Evolutionary conservation across 2,888 invertebrate species (phyloP).

Genomic region (Miltochrista miniata): DNA sequence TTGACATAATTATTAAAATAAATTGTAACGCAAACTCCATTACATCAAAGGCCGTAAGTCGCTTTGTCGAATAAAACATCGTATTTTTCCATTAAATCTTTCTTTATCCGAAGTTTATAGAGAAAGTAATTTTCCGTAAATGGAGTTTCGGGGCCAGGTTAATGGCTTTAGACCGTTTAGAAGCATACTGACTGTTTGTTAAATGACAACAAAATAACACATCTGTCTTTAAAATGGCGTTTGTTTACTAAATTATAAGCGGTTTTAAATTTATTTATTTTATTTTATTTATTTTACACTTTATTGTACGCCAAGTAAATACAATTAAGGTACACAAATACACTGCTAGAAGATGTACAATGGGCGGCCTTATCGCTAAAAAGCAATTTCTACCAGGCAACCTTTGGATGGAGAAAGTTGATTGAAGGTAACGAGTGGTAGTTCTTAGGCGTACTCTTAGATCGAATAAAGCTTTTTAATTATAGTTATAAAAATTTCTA

Average conservation of each 20-base stretch:
- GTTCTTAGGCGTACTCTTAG: too few species aligned
- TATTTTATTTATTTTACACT: too few species aligned
- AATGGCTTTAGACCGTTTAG: constrained; percentile 38
- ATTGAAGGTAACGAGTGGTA: too few species aligned
- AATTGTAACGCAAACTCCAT: constrained; percentile 18
- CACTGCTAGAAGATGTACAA: too few species aligned
- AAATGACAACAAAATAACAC: constrained; percentile 13
- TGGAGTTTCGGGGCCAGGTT: constrained; percentile 42
- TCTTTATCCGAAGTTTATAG: constrained; percentile 42
- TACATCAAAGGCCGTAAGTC: constrained; percentile 12
- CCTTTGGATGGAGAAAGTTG: too few species aligned
- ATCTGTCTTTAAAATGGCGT: constrained; percentile 5
- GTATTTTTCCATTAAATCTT: constrained; percentile 41
- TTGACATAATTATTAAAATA: constrained; percentile 24
- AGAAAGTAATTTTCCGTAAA: constrained; percentile 55
- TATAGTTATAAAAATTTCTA: too few species aligned
- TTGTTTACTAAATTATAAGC: not conserved
- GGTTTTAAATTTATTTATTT: too few species aligned
- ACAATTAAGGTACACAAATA: too few species aligned
- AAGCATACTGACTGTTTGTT: constrained; percentile 38
- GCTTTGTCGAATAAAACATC: constrained; percentile 22
- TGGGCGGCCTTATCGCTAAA: too few species aligned
- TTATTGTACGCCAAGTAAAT: too few species aligned
- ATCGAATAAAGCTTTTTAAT: too few species aligned
- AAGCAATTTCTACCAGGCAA: too few species aligned